These are phyloP conservation scores for Zaprionus africanus DNA, from an alignment of 1,140 invertebrate species.

Conservation along the genomic window DNA sequence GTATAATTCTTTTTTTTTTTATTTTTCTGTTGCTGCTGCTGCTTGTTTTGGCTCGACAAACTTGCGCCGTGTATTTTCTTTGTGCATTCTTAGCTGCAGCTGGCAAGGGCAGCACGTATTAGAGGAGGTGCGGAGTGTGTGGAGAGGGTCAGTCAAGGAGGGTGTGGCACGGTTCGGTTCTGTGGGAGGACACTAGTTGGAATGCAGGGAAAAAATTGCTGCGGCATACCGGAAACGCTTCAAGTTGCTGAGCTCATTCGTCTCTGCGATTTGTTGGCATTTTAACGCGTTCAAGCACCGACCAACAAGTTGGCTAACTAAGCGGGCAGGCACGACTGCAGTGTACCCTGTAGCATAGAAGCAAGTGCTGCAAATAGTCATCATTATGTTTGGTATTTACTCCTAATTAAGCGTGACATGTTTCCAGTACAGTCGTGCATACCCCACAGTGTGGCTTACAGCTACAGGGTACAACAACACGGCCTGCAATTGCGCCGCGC, in stretches of 20 bases:
- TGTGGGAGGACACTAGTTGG: conserved; percentile 26
- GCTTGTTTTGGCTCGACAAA: conserved; percentile 50
- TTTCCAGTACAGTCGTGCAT: neutral
- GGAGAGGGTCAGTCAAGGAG: neutral
- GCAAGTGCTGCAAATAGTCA: neutral
- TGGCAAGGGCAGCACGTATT: neutral
- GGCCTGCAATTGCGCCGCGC: conserved; percentile 37
- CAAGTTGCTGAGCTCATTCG: conserved; percentile 81
- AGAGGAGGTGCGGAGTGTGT: neutral
- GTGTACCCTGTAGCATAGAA: conserved; percentile 11
- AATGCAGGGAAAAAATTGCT: conserved; percentile 66
- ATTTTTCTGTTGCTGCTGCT: conserved; percentile 3
- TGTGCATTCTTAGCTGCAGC: conserved; percentile 40
- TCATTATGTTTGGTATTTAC: neutral
- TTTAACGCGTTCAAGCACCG: conserved; percentile 70
- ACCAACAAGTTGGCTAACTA: conserved; percentile 33
- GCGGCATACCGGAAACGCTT: conserved; percentile 81
- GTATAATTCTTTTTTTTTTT: conserved; percentile 33
- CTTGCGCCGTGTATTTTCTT: conserved; percentile 49
- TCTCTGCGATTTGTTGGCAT: conserved; percentile 82
- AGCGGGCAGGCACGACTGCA: neutral
- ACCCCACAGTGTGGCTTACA: neutral
- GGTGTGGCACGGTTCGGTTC: neutral
- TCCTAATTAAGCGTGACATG: neutral
- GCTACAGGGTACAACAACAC: conserved; percentile 21